Base-by-base conservation (phyloP, 2,888 invertebrate genomes). In the Melikaiella ostensackeni region DNA sequence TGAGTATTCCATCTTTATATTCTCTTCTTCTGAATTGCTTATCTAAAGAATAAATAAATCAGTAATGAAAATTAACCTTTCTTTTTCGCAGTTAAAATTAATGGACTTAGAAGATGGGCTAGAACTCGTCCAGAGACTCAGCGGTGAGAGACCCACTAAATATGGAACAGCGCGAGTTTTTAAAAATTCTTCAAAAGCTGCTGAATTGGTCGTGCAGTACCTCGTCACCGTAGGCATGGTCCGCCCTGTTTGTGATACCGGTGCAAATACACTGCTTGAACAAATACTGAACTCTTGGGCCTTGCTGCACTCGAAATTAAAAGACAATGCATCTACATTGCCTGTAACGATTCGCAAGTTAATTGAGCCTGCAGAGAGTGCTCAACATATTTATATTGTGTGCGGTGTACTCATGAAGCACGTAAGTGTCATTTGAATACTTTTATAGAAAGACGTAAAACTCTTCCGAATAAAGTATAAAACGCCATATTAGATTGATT, bases 311-410 rank as follows among this genome's bases (percentile, higher is more conserved):
- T 88, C 87, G 62, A 91, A 91, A 86, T 85, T 89, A 73, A 90
- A 89, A 81, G 89, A 89, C 66, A 85, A 87, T 63, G 83, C 87
- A 21, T 86, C 86, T 6, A 89, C 88, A 50, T 84, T 92, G 62
- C 88, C 90, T 33, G 89, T 90, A 21, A 91, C 92, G 88, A 91
- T 92, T 76, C 87, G 91, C 50, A 92, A 92, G 86, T 88, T 92
- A 78, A 91, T 86, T 83, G 93, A 89, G 88, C 92, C 94, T 79
- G 95, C 95, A 59, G 94, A 94, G 87, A 94, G 95, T 76, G 94
- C 95, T 24, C 87, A 93, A 13, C 95, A 95, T 81, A 93, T 96
- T 88, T 95, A 95, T 91, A 93, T 94, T 77, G 93, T 95, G 82
- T 95, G 95, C 81, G 92, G 89, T 77, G 91, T 92, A 64, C 88